These are phyloP conservation scores for Erebia epiphron DNA, from an alignment of 2,888 invertebrate species.

Conservation along the genomic window DNA sequence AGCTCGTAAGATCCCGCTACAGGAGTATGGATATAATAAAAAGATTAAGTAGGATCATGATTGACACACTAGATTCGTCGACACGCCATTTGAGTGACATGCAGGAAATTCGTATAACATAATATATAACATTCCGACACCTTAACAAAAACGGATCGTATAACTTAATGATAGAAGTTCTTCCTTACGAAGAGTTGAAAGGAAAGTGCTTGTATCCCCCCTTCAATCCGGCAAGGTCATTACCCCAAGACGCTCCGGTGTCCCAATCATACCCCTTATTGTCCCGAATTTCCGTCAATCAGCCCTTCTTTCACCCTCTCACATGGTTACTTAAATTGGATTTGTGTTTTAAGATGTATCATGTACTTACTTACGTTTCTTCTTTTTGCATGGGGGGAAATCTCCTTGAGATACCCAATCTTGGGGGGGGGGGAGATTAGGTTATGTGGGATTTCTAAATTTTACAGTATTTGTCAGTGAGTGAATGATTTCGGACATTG, in stretches of 20 bases:
- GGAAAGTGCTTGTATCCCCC: conserved; percentile 26
- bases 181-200: conserved; percentile 20
- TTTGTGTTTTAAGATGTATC: not conserved
- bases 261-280: conserved; percentile 37
- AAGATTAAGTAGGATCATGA: no score
- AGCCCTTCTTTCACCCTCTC: conserved; percentile 24
- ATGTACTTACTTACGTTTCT: no score
- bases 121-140: conserved; percentile 10
- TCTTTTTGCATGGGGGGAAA: no score
- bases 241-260: conserved; percentile 36
- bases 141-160: conserved; percentile 13
- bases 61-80: no score
- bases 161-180: conserved; percentile 20
- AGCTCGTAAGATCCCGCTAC: no score
- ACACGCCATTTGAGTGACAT: not conserved
- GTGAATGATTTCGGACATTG: no score
- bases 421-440: no score
- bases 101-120: not conserved
- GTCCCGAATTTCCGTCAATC: conserved; percentile 31
- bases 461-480: no score
- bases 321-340: conserved; percentile 1
- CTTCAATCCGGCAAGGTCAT: conserved; percentile 40
- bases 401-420: no score
- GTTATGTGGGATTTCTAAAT: no score
- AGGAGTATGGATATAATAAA: no score